phyloP scores from a whole-genome alignment of 2,888 invertebrate species.

The Drosophila recens region DNA sequence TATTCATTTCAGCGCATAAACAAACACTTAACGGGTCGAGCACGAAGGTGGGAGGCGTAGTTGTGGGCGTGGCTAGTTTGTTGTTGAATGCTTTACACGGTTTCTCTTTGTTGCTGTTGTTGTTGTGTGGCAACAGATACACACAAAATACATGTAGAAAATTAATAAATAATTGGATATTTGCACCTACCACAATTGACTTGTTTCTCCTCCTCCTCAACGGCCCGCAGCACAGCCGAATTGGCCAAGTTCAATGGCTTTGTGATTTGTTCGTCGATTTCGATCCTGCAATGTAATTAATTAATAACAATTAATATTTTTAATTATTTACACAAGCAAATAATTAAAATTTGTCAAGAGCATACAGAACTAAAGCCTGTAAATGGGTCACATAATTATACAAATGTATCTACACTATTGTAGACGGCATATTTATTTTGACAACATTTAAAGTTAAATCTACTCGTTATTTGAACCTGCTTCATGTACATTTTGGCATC shows the following conservation, averaged over 20 bases:
- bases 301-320: not conserved
- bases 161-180: not conserved
- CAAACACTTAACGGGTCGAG: conserved; percentile 23
- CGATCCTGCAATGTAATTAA: conserved; percentile 87
- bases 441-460: no score
- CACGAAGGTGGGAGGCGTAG: conserved; percentile 21
- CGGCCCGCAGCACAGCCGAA: conserved; percentile 93
- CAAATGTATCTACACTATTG: no score
- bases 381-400: conserved; percentile 1
- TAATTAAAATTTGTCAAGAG: not conserved
- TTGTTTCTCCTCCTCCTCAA: conserved; percentile 92
- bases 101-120: conserved; percentile 35
- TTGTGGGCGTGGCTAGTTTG: conserved; percentile 20
- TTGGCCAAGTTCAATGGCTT: conserved; percentile 93
- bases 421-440: no score
- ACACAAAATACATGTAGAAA: conserved; percentile 8
- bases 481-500: no score
- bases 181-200: conserved; percentile 88
- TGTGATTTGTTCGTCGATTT: conserved; percentile 89
- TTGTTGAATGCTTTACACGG: conserved; percentile 57
- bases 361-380: not conserved
- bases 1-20: not conserved
- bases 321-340: not conserved
- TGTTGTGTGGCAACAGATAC: conserved; percentile 8
- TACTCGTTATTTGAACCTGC: no score